Evolutionary conservation across 1,140 invertebrate genomes (phyloP), one percentile per base, ranked within the genome.

Genomic region (Halictus rubicundus): DNA sequence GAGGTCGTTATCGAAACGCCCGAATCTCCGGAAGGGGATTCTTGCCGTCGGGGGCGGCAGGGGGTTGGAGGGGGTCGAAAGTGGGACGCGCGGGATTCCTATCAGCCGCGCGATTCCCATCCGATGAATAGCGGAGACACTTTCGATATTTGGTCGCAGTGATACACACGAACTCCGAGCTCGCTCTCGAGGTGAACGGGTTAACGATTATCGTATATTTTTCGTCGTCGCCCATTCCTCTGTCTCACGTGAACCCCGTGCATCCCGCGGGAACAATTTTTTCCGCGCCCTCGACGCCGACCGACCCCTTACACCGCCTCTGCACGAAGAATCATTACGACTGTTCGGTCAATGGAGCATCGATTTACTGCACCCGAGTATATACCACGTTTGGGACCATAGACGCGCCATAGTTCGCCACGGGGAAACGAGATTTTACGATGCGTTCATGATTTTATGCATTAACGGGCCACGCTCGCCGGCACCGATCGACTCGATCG

Each of bases 121-220:
- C 57, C 75, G 59, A 39, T 69, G 68, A 78, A 78, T 57, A 71
- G 69, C 49, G 49, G 49, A 46, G 42, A 71, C 42, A 61, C 59
- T 78, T 78, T 71, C 68, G 68, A 78, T 42, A 70, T 78, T 64
- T 59, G 63, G 23, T 63, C 32, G 23, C 32, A 46, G 68, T 46
- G 64, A 71, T n/a, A 52, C 21, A 5, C 27, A 64, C 60, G n/a
- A 19, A 59, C 32, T 5, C 39, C 4, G 27, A 52, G 49, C 49
- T 19, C 49, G 14, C 10, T 27, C 9, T 23, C 25, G 39, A 16
- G 39, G 60, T 8, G 27, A 54, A 23, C 68, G 19, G 74, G 76
- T 78, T 72, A 64, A 72, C 76, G 76, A 78, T 78, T 68, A 75
- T 78, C 68, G 68, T 71, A 71, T 70, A 68, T 72, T 81, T 39